Evolutionary conservation across 2,888 invertebrate genomes (phyloP).

Genomic region (Teleogryllus oceanicus): DNA sequence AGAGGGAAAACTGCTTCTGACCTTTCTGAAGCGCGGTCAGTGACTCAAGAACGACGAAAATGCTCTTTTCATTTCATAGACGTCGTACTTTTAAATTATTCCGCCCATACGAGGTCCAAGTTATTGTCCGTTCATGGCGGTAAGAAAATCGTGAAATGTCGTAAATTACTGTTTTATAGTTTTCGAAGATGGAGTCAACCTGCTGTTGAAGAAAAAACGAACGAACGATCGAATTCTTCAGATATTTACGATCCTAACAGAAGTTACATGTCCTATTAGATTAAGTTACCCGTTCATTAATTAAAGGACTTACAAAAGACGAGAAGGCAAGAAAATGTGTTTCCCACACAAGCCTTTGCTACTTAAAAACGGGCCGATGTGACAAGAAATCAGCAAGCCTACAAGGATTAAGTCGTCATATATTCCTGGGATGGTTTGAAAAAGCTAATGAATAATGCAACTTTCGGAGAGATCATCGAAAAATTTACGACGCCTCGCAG

Average conservation of each 20-base stretch:
- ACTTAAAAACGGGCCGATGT: not conserved
- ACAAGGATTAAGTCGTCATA: not conserved
- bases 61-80: not conserved
- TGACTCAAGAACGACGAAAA: not conserved
- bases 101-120: not conserved
- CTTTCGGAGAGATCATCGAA: not conserved
- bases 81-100: not conserved
- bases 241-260: not conserved
- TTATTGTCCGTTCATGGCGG: not conserved
- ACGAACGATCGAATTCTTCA: not conserved
- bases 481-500: not conserved
- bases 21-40: not conserved
- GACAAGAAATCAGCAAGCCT: not conserved
- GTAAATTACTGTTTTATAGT: not conserved
- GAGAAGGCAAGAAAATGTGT: not conserved
- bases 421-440: not conserved
- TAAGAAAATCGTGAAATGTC: not conserved
- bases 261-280: not conserved
- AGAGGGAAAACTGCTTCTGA: constrained; percentile 2
- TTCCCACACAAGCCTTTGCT: no score
- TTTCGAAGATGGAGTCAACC: not conserved
- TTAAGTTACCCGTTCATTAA: constrained; percentile 8
- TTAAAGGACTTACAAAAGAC: not conserved
- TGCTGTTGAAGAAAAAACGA: not conserved
- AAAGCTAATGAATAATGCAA: not conserved